Percentiles rank a stretch among this genome's conserved stretches.
Conservation (phyloP, 1,140 invertebrate species). For the Archivesica marissinica region DNA sequence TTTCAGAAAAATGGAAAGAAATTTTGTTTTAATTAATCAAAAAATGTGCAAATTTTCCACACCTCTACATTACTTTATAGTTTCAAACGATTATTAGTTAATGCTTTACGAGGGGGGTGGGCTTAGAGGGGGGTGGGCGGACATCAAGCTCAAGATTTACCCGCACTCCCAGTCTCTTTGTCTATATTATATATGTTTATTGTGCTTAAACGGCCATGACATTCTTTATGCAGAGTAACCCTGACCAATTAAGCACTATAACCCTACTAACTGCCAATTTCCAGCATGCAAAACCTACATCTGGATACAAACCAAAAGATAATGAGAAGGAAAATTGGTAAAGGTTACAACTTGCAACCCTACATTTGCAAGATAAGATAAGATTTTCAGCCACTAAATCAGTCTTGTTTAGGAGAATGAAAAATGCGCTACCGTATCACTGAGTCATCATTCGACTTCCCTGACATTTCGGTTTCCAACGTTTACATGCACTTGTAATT, state of each 20-base stretch:
- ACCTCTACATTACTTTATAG: too few species aligned
- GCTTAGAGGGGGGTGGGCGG: too few species aligned
- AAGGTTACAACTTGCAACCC: slow-evolving; percentile 34
- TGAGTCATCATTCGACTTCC: slow-evolving; percentile 22
- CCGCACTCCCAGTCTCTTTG: neutral
- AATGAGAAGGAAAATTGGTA: slow-evolving; percentile 27
- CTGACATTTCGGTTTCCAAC: slow-evolving; percentile 10
- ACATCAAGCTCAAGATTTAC: too few species aligned
- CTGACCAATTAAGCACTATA: slow-evolving; percentile 23
- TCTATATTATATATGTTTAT: neutral
- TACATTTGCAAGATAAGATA: slow-evolving; percentile 28
- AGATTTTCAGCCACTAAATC: slow-evolving; percentile 30
- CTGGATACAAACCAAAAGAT: slow-evolving; percentile 13
- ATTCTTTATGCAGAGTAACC: neutral
- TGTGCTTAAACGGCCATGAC: neutral
- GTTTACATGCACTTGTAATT: too few species aligned
- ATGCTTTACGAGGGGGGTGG: too few species aligned
- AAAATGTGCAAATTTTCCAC: neutral
- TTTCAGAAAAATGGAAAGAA: too few species aligned
- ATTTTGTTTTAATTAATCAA: too few species aligned
- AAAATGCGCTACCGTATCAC: slow-evolving; percentile 35
- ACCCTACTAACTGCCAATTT: slow-evolving; percentile 32
- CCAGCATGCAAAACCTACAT: slow-evolving; percentile 33
- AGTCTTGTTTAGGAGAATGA: slow-evolving; percentile 40
- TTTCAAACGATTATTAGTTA: too few species aligned